Percentiles rank a stretch among this genome's conserved stretches.
Evolutionary conservation across 1,140 invertebrate genomes (phyloP).

Genomic region (Saccostrea echinata): DNA sequence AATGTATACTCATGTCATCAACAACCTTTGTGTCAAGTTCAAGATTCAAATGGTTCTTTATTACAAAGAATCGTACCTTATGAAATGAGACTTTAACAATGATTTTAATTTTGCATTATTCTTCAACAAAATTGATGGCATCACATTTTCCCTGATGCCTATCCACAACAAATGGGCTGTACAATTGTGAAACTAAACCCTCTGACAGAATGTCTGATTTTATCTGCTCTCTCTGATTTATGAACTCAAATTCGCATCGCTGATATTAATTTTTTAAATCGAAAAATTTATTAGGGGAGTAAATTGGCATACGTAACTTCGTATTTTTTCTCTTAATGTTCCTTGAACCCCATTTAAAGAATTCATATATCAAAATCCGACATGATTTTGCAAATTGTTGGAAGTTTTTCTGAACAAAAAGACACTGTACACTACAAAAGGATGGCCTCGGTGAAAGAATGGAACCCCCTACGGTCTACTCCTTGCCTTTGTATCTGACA

Average conservation of each 20-base stretch:
- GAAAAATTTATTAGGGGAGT: not conserved
- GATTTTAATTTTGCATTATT: not conserved
- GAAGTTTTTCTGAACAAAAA: constrained; percentile 24
- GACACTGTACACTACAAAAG: not conserved
- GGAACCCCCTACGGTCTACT: not conserved
- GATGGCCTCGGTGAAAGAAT: not conserved
- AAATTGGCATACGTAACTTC: constrained; percentile 10
- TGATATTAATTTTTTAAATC: constrained; percentile 18
- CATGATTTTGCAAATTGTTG: constrained; percentile 32
- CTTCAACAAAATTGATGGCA: not conserved
- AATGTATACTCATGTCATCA: no score
- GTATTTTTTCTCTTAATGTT: not conserved
- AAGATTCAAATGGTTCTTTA: no score
- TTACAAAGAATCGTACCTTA: not conserved
- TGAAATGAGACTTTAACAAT: constrained; percentile 2
- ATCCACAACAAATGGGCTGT: not conserved
- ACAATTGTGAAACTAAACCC: constrained; percentile 22
- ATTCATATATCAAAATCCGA: constrained; percentile 19
- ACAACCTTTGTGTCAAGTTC: no score
- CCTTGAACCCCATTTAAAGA: not conserved
- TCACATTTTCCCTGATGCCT: constrained; percentile 15
- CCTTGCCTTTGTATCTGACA: not conserved
- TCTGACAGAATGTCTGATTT: not conserved
- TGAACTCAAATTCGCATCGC: constrained; percentile 23
- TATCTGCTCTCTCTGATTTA: constrained; percentile 12